Evolutionary conservation across 1,140 invertebrate genomes (phyloP).

Genomic region (Heliconius himera): DNA sequence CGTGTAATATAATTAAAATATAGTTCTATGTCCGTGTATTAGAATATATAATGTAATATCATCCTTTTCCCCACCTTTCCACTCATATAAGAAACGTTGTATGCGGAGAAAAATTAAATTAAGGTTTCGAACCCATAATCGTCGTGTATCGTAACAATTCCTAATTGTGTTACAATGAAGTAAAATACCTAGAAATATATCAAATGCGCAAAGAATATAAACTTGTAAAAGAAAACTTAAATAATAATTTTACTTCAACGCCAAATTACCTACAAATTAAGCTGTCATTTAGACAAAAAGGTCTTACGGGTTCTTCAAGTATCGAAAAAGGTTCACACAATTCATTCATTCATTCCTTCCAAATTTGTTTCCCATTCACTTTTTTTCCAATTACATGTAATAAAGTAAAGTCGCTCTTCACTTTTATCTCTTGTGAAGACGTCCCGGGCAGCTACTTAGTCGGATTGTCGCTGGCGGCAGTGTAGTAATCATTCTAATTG

Average conservation of each 20-base stretch:
- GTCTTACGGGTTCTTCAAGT: background rate
- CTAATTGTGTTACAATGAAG: no score
- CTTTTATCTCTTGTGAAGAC: background rate
- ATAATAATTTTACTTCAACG: background rate
- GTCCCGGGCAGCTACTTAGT: background rate
- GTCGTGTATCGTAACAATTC: no score
- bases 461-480: background rate
- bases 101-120: no score
- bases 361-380: background rate
- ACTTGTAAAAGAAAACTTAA: background rate
- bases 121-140: no score
- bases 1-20: no score
- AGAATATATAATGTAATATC: no score
- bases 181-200: no score
- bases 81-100: no score
- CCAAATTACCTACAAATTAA: background rate
- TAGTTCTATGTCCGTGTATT: no score
- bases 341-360: background rate
- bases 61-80: no score
- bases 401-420: background rate
- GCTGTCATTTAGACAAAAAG: background rate
- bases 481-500: background rate
- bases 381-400: constrained; percentile 11
- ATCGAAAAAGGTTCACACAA: background rate
- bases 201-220: no score